Percentiles rank a stretch among this genome's conserved stretches.
Evolutionary conservation across 1,140 invertebrate species (phyloP).

Genomic region (Rhynchophorus ferrugineus): DNA sequence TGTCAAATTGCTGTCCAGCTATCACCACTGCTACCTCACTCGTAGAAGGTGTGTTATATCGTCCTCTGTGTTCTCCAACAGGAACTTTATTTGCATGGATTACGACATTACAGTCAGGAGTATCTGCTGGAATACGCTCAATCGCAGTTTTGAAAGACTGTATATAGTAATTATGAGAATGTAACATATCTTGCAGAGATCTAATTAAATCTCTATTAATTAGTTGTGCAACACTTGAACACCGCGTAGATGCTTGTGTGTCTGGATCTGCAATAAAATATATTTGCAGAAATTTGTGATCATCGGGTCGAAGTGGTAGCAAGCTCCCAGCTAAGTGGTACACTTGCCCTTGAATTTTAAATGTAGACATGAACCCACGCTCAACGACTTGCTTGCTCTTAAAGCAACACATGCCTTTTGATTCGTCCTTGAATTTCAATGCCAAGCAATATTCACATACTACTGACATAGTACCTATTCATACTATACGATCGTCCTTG

Average conservation of each 20-base stretch:
- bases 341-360: constrained; percentile 43
- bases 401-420: constrained; percentile 32
- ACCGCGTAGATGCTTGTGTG: constrained; percentile 10
- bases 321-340: constrained; percentile 37
- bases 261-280: constrained; percentile 37
- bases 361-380: constrained; percentile 36
- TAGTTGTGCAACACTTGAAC: not conserved
- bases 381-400: not conserved
- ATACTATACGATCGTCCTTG: not conserved
- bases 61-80: not conserved
- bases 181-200: constrained; percentile 2
- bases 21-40: constrained; percentile 16
- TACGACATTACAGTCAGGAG: not conserved
- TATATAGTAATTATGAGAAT: not conserved
- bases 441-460: constrained; percentile 32
- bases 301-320: constrained; percentile 26
- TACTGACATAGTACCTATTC: constrained; percentile 26
- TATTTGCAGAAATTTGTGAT: constrained; percentile 39
- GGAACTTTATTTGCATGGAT: not conserved
- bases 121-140: not conserved
- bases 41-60: constrained; percentile 9
- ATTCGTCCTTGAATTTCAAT: constrained; percentile 36
- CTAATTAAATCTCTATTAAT: constrained; percentile 7
- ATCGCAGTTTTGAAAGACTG: not conserved
- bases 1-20: constrained; percentile 11